Percentiles rank a stretch among this genome's conserved stretches.
phyloP scores from a whole-genome alignment of 2,113 vertebrate genomes.

The Bostrychus sinensis region DNA sequence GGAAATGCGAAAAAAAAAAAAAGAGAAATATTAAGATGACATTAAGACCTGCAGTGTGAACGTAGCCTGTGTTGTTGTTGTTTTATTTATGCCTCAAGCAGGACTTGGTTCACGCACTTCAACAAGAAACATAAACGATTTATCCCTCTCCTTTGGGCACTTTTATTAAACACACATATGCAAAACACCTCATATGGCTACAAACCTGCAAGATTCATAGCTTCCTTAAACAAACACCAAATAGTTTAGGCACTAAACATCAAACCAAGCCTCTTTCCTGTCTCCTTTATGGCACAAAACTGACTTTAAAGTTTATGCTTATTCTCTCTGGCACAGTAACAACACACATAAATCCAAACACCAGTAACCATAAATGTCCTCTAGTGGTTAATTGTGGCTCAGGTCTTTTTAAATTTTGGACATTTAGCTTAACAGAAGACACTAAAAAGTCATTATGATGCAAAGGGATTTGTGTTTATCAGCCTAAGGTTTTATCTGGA shows the following conservation, averaged over 20 bases:
- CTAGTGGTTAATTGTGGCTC: slow-evolving; percentile 21
- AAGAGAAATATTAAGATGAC: no score
- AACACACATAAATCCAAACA: slow-evolving; percentile 23
- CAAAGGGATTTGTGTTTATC: neutral
- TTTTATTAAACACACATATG: slow-evolving; percentile 1
- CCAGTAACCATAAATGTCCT: slow-evolving; percentile 17
- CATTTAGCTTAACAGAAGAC: neutral
- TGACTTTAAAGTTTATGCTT: slow-evolving; percentile 24
- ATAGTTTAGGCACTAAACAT: slow-evolving; percentile 5
- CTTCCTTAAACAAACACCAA: neutral
- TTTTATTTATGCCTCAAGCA: slow-evolving; percentile 27
- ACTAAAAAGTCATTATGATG: neutral
- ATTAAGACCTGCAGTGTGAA: no score
- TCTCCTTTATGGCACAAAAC: slow-evolving; percentile 1
- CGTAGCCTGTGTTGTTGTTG: slow-evolving; percentile 1
- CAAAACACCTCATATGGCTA: slow-evolving; percentile 11
- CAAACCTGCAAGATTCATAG: slow-evolving; percentile 22
- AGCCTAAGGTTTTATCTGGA: neutral
- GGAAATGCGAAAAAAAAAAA: no score
- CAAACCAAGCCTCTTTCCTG: slow-evolving; percentile 6
- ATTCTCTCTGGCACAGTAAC: slow-evolving; percentile 8
- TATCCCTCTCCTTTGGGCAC: slow-evolving; percentile 8
- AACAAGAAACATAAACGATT: neutral
- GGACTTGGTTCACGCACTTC: slow-evolving; percentile 17
- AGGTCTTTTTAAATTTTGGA: slow-evolving; percentile 4